Conservation (phyloP, 2,797 vertebrate genomes). For the Remorina albescens region DNA sequence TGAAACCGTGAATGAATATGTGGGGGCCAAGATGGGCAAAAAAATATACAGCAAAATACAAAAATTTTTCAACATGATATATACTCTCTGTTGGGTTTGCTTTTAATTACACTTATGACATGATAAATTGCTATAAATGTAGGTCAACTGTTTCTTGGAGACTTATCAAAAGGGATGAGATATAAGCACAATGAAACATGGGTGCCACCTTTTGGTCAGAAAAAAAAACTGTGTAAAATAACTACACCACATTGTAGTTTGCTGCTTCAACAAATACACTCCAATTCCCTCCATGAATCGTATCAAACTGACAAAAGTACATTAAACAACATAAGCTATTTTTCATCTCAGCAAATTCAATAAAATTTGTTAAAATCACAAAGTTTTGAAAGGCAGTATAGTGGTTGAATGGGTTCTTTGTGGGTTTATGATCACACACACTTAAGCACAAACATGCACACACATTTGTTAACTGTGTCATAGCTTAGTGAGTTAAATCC, state of each 20-base stretch:
- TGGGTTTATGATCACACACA: conserved; percentile 33
- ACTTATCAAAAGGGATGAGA: neutral
- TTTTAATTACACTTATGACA: neutral
- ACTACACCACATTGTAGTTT: conserved; percentile 7
- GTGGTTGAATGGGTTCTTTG: conserved; percentile 12
- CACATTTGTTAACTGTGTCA: conserved; percentile 49
- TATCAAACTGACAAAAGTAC: conserved; percentile 12
- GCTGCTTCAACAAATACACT: conserved; percentile 31
- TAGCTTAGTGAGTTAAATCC: conserved; percentile 56
- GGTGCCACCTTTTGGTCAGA: conserved; percentile 67
- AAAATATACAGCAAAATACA: neutral
- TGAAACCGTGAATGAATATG: neutral
- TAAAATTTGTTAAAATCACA: conserved; percentile 21
- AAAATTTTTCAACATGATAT: neutral
- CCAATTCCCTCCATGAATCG: neutral
- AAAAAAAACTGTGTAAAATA: neutral
- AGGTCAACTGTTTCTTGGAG: conserved; percentile 31
- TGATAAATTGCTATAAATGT: conserved; percentile 30
- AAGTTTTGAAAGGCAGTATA: conserved; percentile 24
- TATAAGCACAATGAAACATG: conserved; percentile 18
- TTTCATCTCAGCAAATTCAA: conserved; percentile 24
- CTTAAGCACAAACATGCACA: conserved; percentile 15
- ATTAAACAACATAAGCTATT: neutral
- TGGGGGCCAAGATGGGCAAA: neutral
- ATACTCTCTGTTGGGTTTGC: no score